Evolutionary conservation across 2,888 invertebrate species (phyloP).

Genomic region (Caenorhabditis uteleia): DNA sequence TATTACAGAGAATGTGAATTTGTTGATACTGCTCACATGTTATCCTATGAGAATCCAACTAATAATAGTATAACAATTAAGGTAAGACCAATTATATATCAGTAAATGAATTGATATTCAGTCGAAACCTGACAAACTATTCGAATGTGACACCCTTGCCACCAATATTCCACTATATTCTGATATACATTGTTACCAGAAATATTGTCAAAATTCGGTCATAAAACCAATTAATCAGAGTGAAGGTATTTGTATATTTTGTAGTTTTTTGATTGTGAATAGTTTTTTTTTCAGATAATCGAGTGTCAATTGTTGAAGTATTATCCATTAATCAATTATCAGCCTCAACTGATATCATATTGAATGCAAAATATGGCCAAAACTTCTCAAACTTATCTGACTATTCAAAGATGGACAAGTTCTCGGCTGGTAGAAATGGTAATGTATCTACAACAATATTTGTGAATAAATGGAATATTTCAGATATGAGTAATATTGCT

Average conservation of each 20-base stretch:
- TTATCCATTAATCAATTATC: neutral
- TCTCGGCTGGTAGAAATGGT: neutral
- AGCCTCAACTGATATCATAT: too few relatives aligned
- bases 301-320: neutral
- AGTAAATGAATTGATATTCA: too few relatives aligned
- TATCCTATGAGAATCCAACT: too few relatives aligned
- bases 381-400: neutral
- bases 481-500: neutral
- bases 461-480: neutral
- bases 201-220: slow-evolving; percentile 38
- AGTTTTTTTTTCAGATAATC: neutral
- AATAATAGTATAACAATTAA: too few relatives aligned
- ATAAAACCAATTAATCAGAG: slow-evolving; percentile 11
- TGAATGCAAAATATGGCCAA: neutral
- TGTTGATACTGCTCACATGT: too few relatives aligned
- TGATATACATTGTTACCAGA: slow-evolving; percentile 32
- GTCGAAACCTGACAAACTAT: neutral
- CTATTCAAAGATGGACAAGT: neutral
- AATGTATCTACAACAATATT: too few relatives aligned
- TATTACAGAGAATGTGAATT: too few relatives aligned
- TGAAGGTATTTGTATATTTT: neutral
- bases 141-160: slow-evolving; percentile 5
- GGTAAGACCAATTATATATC: too few relatives aligned
- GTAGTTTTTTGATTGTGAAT: neutral
- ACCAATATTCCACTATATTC: slow-evolving; percentile 26